Base-by-base conservation (phyloP, 2,888 invertebrate genomes). In the Hemithea aestivaria region DNA sequence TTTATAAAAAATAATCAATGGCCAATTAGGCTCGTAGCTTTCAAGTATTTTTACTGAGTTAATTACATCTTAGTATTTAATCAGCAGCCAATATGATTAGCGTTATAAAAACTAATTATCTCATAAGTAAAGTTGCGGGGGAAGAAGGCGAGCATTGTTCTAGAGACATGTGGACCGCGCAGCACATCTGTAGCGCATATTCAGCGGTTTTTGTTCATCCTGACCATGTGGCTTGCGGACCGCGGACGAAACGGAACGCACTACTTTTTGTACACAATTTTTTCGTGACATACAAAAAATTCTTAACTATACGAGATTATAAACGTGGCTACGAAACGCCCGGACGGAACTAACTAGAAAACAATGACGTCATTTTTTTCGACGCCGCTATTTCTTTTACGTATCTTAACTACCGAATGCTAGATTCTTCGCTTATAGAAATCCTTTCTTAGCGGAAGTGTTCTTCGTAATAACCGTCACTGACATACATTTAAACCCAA, bases 181-280 rank as follows among this genome's bases (percentile, higher is more conserved):
- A 58, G 57, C 71, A 82, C 85, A 85, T 85, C 78, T 85, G 84
- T 80, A 80, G 63, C 68, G 70, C 83, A 83, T 78, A 80, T 84
- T 82, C 73, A 68, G 72, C 65, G 73, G 58, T 76, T 80, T 80
- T 80, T 79, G 78, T 77, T 75, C 68, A 64, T 52, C 58, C 62
- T 71, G 69, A 72, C 79, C 82, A 82, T 77, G 74, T 79, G 78
- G 63, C 65, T 52, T 53, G 63, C 69, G 71, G 62, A 58, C 73
- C 52, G 63, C 69, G 71, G 62, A 58, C 72, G 65, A 64, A 66
- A 66, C 66, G 65, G 66, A 66, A 66, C 65, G 65, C 51, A 59
- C 66, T 62, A 59, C 62, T 77, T 81, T 82, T 76, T 76, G 68
- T 69, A 4, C 16, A 21, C 11, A 29, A 20, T 26, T 42, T 42